A percentile compares a stretch with the other conserved stretches of the same genome.
phyloP scores from a whole-genome alignment of 1,140 invertebrate species.

The Microplitis mediator region DNA sequence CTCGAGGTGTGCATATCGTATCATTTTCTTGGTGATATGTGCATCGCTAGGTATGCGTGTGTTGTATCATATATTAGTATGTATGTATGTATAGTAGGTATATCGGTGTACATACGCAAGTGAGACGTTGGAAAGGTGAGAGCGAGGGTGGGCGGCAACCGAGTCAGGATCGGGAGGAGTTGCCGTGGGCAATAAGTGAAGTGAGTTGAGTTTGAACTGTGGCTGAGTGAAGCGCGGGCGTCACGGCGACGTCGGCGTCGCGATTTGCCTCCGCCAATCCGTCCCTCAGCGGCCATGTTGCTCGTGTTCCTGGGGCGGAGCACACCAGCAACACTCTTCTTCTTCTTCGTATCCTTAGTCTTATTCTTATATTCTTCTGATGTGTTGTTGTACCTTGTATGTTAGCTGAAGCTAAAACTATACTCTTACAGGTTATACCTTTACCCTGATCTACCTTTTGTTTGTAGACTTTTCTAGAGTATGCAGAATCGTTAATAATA shows the following conservation, averaged over 20 bases:
- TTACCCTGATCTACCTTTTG: neutral
- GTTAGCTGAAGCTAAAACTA: too few relatives aligned
- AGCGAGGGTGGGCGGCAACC: slow-evolving; percentile 46
- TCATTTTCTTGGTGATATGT: neutral
- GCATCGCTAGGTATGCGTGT: neutral
- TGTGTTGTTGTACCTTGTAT: neutral
- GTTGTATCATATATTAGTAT: neutral
- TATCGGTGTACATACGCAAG: neutral
- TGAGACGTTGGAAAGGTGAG: slow-evolving; percentile 32
- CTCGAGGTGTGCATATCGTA: too few relatives aligned
- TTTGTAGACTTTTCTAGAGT: neutral
- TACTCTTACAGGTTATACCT: too few relatives aligned
- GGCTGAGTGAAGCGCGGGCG: slow-evolving; percentile 59
- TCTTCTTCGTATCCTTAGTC: neutral
- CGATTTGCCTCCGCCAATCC: slow-evolving; percentile 57
- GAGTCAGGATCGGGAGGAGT: slow-evolving; percentile 20
- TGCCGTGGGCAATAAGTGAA: slow-evolving; percentile 16
- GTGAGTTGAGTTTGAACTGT: slow-evolving; percentile 30
- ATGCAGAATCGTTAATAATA: too few relatives aligned
- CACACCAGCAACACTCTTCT: slow-evolving; percentile 30
- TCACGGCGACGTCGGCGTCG: slow-evolving; percentile 58
- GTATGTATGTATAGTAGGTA: neutral
- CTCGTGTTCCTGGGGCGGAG: slow-evolving; percentile 59
- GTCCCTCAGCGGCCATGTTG: slow-evolving; percentile 62
- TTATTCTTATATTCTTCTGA: neutral